These are phyloP conservation scores for Troglohyphantes excavatus DNA, from an alignment of 2,888 invertebrate genomes.

Conservation along the genomic window DNA sequence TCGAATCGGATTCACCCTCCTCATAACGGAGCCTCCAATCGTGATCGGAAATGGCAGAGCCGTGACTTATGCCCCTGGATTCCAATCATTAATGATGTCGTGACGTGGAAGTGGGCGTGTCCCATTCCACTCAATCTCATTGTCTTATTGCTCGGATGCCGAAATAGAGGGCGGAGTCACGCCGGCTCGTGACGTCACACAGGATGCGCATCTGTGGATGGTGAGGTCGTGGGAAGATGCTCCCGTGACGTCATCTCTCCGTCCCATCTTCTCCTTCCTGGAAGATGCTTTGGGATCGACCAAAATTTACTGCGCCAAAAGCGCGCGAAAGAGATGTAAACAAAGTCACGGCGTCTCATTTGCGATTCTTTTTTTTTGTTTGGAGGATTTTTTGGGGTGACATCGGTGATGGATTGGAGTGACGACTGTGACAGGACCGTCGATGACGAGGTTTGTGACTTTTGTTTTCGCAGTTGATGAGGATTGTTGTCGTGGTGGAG, in stretches of 20 bases:
- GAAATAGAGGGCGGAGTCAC: constrained; percentile 5
- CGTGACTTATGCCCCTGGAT: constrained; percentile 14
- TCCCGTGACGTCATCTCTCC: constrained; percentile 63
- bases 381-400: not conserved
- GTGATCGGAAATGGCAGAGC: not conserved
- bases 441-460: not conserved
- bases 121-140: constrained; percentile 6
- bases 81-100: constrained; percentile 24
- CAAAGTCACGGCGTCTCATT: constrained; percentile 7
- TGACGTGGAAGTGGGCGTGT: constrained; percentile 40
- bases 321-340: constrained; percentile 37
- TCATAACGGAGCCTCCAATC: no score
- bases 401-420: not conserved
- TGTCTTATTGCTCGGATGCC: constrained; percentile 16
- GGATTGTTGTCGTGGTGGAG: no score
- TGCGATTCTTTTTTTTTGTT: not conserved
- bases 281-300: constrained; percentile 1
- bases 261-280: constrained; percentile 32
- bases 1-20: no score
- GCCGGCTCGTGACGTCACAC: constrained; percentile 64
- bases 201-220: constrained; percentile 70
- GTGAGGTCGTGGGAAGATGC: constrained; percentile 73
- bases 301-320: constrained; percentile 13
- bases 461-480: not conserved
- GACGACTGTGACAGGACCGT: not conserved